Evolutionary conservation across 2,888 invertebrate genomes (phyloP).

Genomic region (Nipponacmea schrenckii): DNA sequence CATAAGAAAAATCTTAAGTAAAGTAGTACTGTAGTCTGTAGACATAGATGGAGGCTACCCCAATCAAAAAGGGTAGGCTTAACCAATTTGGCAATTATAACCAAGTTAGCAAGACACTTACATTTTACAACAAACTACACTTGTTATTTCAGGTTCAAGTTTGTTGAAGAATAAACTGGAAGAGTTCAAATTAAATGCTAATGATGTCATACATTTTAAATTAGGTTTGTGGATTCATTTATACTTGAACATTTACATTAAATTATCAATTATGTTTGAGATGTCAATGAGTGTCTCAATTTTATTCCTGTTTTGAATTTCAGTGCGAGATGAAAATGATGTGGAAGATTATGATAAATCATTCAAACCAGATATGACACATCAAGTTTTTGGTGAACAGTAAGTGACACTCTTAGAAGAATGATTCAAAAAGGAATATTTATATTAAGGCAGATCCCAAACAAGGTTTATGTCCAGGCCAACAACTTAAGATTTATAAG

Average conservation of each 20-base stretch:
- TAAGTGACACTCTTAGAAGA: slow-evolving; percentile 37
- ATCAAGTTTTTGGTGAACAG: slow-evolving; percentile 68
- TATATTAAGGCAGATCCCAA: no score
- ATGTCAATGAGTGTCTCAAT: not conserved
- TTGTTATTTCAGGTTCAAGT: slow-evolving; percentile 31
- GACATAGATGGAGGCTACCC: no score
- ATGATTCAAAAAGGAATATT: no score
- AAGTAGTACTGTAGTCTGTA: no score
- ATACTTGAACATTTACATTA: no score
- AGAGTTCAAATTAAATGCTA: slow-evolving; percentile 60
- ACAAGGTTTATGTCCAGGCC: no score
- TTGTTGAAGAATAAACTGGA: slow-evolving; percentile 52
- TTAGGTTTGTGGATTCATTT: slow-evolving; percentile 48
- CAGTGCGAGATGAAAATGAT: slow-evolving; percentile 61
- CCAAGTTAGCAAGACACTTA: no score
- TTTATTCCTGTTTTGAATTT: slow-evolving; percentile 22
- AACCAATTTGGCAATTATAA: no score
- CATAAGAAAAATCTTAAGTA: no score
- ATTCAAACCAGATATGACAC: slow-evolving; percentile 66
- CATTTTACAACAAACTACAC: no score
- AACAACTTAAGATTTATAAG: no score
- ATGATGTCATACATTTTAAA: slow-evolving; percentile 62
- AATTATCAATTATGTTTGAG: not conserved
- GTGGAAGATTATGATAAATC: slow-evolving; percentile 49
- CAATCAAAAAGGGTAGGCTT: no score